These are phyloP conservation scores for Stomatorhinus walkeri DNA, from an alignment of 2,797 vertebrate genomes.

Conservation along the genomic window DNA sequence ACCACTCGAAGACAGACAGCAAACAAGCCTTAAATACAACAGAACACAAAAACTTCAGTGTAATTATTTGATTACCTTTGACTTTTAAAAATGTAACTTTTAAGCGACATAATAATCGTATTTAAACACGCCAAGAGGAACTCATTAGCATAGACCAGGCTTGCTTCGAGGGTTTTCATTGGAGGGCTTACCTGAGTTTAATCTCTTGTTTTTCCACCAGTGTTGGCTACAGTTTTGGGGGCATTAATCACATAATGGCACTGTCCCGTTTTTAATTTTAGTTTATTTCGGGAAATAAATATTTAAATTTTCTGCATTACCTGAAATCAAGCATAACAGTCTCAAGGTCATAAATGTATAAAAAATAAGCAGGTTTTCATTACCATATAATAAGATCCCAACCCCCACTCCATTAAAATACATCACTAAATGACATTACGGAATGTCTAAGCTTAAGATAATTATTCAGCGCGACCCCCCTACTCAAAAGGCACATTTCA, in stretches of 20 bases:
- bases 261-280: neutral
- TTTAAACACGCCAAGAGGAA: neutral
- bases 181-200: neutral
- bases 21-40: neutral
- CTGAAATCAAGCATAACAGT: neutral
- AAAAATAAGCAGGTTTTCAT: neutral
- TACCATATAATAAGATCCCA: neutral
- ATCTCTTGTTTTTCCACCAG: neutral
- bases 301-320: neutral
- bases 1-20: neutral
- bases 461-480: neutral
- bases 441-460: neutral
- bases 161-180: neutral
- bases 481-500: neutral
- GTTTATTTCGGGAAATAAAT: neutral
- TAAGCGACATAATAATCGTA: neutral
- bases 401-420: neutral
- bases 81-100: neutral
- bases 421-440: neutral
- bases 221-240: neutral
- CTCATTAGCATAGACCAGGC: neutral
- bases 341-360: neutral
- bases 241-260: neutral
- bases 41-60: neutral
- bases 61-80: neutral